A percentile compares a stretch with the other conserved stretches of the same genome.
phyloP scores from a whole-genome alignment of 2,113 vertebrate species.

The Lethenteron reissneri region DNA sequence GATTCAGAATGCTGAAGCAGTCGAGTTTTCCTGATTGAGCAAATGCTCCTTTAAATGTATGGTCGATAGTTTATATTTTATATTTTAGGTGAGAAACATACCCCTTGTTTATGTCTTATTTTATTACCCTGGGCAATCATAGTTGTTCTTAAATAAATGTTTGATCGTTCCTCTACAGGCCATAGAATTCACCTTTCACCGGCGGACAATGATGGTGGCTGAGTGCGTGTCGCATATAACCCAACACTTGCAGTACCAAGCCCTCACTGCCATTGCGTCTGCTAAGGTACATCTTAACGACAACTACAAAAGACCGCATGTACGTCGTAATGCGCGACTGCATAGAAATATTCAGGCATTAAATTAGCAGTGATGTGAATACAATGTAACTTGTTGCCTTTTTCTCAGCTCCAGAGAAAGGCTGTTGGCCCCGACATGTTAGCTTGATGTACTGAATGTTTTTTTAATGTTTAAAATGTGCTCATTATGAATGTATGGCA shows the following conservation, averaged over 20 bases:
- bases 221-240: slow-evolving; percentile 79
- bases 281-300: slow-evolving; percentile 45
- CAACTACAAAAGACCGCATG: no score
- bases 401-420: no score
- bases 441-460: no score
- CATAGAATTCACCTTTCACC: slow-evolving; percentile 69
- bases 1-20: no score
- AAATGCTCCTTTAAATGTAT: not conserved
- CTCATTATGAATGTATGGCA: no score
- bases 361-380: no score
- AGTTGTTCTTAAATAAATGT: slow-evolving; percentile 1
- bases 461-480: no score
- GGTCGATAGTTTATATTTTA: not conserved
- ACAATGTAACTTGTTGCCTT: no score
- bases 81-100: not conserved
- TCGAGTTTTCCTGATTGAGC: not conserved
- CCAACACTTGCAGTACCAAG: slow-evolving; percentile 77
- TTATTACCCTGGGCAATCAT: not conserved
- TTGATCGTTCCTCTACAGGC: slow-evolving; percentile 28
- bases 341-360: no score
- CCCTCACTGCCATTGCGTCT: slow-evolving; percentile 48
- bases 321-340: no score
- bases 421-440: no score
- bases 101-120: not conserved
- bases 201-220: slow-evolving; percentile 71